A percentile compares a stretch with the other conserved stretches of the same genome.
Evolutionary conservation across 2,888 invertebrate species (phyloP).

Genomic region (Plagodis dolabraria): DNA sequence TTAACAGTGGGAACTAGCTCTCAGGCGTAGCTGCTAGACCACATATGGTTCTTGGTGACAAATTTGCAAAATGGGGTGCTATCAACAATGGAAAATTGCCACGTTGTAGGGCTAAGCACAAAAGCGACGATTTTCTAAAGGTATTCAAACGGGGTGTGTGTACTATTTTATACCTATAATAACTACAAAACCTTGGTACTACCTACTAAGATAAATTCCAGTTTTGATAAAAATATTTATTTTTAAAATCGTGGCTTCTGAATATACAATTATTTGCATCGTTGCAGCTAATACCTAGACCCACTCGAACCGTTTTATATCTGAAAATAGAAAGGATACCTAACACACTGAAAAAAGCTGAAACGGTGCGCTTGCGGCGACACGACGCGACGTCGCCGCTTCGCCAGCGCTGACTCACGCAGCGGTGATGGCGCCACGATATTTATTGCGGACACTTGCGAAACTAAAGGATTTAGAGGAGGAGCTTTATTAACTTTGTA

Average conservation of each 20-base stretch:
- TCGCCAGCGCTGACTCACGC: conserved; percentile 63
- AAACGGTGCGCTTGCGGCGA: conserved; percentile 46
- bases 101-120: too few relatives aligned
- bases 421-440: conserved; percentile 67
- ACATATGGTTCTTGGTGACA: too few relatives aligned
- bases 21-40: too few relatives aligned
- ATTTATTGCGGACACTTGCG: conserved; percentile 64
- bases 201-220: too few relatives aligned
- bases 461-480: conserved; percentile 54
- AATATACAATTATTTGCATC: not conserved
- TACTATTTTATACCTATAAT: too few relatives aligned
- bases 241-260: not conserved
- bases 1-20: too few relatives aligned
- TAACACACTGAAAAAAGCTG: conserved; percentile 43
- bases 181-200: too few relatives aligned
- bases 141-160: too few relatives aligned
- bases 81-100: too few relatives aligned
- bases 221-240: too few relatives aligned
- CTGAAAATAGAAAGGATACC: conserved; percentile 46
- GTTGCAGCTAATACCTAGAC: conserved; percentile 16
- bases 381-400: conserved; percentile 25
- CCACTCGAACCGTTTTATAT: conserved; percentile 25
- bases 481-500: conserved; percentile 43
- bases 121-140: too few relatives aligned
- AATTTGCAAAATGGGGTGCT: too few relatives aligned